These are phyloP conservation scores for Thripadectes ignobilis DNA, from an alignment of 2,797 vertebrate genomes.

Conservation along the genomic window DNA sequence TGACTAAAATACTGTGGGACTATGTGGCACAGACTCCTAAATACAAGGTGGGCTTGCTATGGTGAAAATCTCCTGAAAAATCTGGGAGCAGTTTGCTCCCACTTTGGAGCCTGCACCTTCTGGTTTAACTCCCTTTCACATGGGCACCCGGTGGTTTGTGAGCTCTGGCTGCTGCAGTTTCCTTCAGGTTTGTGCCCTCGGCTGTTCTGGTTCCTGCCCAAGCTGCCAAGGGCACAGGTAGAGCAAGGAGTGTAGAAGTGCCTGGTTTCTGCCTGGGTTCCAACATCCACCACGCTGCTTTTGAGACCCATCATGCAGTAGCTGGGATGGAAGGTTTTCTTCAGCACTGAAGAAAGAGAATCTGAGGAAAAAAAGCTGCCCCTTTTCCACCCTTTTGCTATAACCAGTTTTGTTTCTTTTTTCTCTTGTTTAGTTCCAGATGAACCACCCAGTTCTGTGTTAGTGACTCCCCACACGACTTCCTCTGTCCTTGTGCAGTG, in stretches of 20 bases:
- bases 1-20: not conserved
- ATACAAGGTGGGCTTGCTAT: not conserved
- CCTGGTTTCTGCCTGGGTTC: not conserved
- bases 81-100: not conserved
- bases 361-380: not conserved
- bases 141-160: not conserved
- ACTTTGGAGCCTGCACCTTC: fast-evolving
- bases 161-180: not conserved
- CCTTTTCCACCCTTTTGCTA: not conserved
- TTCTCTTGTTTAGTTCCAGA: conserved; percentile 83
- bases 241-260: not conserved
- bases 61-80: not conserved
- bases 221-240: not conserved
- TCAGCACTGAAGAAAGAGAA: not conserved
- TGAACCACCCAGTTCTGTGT: conserved; percentile 86
- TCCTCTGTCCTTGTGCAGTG: conserved; percentile 94
- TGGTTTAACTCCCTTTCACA: not conserved
- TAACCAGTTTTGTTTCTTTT: not conserved
- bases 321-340: not conserved
- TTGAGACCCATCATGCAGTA: not conserved
- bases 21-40: not conserved
- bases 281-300: fast-evolving
- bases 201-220: not conserved
- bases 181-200: not conserved
- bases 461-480: conserved; percentile 90